Evolutionary conservation across 2,888 invertebrate species (phyloP).

Genomic region (Panzeria rudis): DNA sequence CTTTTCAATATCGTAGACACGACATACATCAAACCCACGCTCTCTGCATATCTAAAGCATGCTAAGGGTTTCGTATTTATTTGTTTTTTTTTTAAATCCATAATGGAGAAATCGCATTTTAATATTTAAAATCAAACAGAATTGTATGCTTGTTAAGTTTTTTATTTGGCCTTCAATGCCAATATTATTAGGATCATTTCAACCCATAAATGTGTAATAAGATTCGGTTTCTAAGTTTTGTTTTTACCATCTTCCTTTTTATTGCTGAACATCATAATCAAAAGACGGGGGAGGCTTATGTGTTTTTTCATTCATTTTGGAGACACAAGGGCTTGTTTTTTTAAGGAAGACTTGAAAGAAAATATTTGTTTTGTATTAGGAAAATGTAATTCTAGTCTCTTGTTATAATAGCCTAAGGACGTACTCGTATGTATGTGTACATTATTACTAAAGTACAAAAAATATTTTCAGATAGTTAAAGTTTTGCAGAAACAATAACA

Average conservation of each 20-base stretch:
- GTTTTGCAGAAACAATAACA: background rate
- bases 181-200: slow-evolving; percentile 12
- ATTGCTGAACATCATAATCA: background rate
- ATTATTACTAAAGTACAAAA: background rate
- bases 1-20: background rate
- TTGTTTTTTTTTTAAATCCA: background rate
- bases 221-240: background rate
- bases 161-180: slow-evolving; percentile 2
- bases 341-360: background rate
- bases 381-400: slow-evolving; percentile 15
- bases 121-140: slow-evolving; percentile 38
- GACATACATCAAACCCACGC: background rate
- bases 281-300: no score
- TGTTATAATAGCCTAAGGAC: slow-evolving; percentile 15
- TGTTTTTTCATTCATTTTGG: slow-evolving; percentile 11
- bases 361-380: slow-evolving; percentile 33
- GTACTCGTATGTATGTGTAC: slow-evolving; percentile 4
- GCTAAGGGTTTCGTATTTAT: slow-evolving; percentile 5
- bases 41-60: background rate
- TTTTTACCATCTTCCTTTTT: no score
- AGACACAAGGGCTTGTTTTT: background rate
- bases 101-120: slow-evolving; percentile 27
- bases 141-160: background rate
- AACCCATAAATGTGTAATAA: slow-evolving; percentile 30
- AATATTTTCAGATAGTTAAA: slow-evolving; percentile 21